Base-by-base conservation (phyloP, 2,888 invertebrate species). In the Watsonalla binaria region DNA sequence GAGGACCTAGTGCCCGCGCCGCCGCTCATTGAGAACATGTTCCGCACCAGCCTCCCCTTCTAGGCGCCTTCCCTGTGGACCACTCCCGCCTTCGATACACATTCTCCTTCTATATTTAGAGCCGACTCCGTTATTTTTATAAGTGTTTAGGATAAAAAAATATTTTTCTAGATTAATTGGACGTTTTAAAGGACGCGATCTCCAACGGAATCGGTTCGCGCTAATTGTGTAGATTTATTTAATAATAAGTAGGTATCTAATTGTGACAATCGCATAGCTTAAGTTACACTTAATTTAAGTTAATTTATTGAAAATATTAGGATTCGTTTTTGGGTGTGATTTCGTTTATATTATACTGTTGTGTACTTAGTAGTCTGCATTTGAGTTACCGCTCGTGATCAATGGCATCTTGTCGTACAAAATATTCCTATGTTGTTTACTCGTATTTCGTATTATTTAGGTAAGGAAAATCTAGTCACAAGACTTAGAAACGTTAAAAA, bases 1-100 rank as follows among this genome's bases (percentile, higher is more conserved):
- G 97, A 98, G 86, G 97, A 97, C 84, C 92, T 97, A 72, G 97
- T 97, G 59, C 97, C 97, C 33, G 96, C 97, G 56, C 98, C 98
- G 51, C 96, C 97, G 9, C 93, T 97, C 69, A 97, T 98, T 78
- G 98, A 98, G 87, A 97, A 96, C 83, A 96, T 98, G 96, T 98
- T 98, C 86, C 96, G 97, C 74, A 95, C 97, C 79, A 97, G 96
- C 90, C 93, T 98, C 81, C 98, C 98, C 68, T 98, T 98, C 88
- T 98, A 94, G 92, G 74, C 65, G 52, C 59, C 62, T 61, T 54
- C 66, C 81, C 72, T 72, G 83, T 81, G 84, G 86, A 85, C 86
- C 85, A 85, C 77, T 78, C 83, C 86, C 84, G 89, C 88, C 87
- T 88, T 89, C 76, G 65, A 77, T 73, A 70, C 66, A 73, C 78